Base-by-base conservation (phyloP, 2,888 invertebrate species). In the Hipparchia semele region DNA sequence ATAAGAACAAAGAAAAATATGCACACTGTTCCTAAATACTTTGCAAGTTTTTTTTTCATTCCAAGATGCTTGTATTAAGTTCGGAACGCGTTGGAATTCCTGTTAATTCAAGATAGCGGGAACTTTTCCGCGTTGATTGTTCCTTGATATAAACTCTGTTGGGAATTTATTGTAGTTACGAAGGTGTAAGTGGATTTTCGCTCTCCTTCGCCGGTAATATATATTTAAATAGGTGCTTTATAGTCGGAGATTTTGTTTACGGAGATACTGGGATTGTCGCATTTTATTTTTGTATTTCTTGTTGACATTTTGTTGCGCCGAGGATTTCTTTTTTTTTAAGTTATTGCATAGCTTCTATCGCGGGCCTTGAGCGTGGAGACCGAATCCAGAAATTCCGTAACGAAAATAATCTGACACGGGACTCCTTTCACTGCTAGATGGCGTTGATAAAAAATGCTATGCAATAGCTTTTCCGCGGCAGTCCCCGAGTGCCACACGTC, bases 31-130 rank as follows among this genome's bases (percentile, higher is more conserved):
- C 7, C 13, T 62, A 49, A 10, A 46, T 46, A 46, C 49, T 49
- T 6, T 6, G 8, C 6, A 49, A 39, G 39, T 39, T 39, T 70
- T 56, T 70, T 70, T 73, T 72, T 68, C 68, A 71, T 61, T 66
- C 64, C 71, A 71, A 71, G 66, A 67, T 70, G 61, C 81, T 81
- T 74, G 73, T 75, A 78, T 79, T 78, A 81, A 80, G 77, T 79
- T 80, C 79, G 79, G 77, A 79, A 76, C 80, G 79, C 79, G 77
- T 72, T 71, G 74, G 78, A 77, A 82, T 80, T 82, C 80, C 84
- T 87, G 86, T 82, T 86, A 86, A 86, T 87, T 84, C 81, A 79
- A 84, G 85, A 86, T 86, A 86, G 83, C 81, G 84, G 81, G 77
- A 82, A 86, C 81, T 84, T 86, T 77, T 74, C 75, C 69, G 72